These are phyloP conservation scores for Andrena flavipes DNA, from an alignment of 2,888 invertebrate genomes.

Conservation along the genomic window DNA sequence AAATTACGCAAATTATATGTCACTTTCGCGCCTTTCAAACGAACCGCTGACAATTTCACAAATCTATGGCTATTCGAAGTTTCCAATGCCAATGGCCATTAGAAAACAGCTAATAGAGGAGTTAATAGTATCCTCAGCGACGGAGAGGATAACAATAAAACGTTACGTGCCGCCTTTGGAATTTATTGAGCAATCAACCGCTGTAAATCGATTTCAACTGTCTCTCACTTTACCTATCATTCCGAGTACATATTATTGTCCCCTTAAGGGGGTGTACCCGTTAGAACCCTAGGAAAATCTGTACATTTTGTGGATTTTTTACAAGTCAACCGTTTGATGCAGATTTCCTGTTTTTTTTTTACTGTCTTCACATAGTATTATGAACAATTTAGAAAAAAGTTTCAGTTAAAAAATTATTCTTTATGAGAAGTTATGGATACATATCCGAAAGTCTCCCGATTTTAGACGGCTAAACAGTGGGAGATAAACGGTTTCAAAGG, in stretches of 20 bases:
- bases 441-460: too few species aligned
- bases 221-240: neutral
- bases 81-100: neutral
- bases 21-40: neutral
- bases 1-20: slow-evolving; percentile 9
- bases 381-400: too few species aligned
- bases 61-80: neutral
- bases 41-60: neutral
- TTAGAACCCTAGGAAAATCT: too few species aligned
- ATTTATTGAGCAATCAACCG: slow-evolving; percentile 18
- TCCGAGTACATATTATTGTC: neutral
- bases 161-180: slow-evolving; percentile 11
- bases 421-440: too few species aligned
- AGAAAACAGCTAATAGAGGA: neutral
- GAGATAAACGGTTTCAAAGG: too few species aligned
- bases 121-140: slow-evolving; percentile 12
- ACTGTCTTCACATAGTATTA: too few species aligned
- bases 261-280: too few species aligned
- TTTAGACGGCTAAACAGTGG: too few species aligned
- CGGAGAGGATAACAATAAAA: slow-evolving; percentile 2
- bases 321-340: too few species aligned
- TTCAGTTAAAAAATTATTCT: too few species aligned
- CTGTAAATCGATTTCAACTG: neutral
- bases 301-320: too few species aligned
- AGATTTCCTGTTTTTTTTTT: too few species aligned